Evolutionary conservation across 2,888 invertebrate species (phyloP).

Genomic region (Macropis europaea): DNA sequence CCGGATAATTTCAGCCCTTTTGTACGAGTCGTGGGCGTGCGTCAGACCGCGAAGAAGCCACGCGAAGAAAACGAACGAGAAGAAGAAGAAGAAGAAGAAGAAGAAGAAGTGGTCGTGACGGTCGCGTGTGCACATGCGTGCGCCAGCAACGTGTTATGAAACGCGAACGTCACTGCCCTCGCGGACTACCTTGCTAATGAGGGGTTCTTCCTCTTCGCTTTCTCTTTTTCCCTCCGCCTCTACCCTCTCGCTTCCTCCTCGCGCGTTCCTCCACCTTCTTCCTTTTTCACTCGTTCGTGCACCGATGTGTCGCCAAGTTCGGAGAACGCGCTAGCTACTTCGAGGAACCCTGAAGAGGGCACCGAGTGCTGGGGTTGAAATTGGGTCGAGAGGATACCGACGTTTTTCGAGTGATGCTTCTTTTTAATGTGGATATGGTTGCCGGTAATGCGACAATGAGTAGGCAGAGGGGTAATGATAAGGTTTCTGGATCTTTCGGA

Average conservation of each 20-base stretch:
- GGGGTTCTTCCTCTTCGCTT: slow-evolving; percentile 45
- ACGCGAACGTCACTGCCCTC: slow-evolving; percentile 61
- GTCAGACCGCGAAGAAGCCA: slow-evolving; percentile 49
- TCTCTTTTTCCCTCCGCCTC: background rate
- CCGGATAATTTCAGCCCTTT: slow-evolving; percentile 69
- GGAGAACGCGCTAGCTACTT: slow-evolving; percentile 38
- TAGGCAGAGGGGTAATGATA: too few relatives aligned
- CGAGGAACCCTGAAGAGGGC: slow-evolving; percentile 17
- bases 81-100: too few relatives aligned
- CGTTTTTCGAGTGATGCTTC: background rate
- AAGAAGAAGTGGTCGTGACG: slow-evolving; percentile 18
- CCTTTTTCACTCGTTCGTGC: slow-evolving; percentile 22
- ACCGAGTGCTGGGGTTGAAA: background rate
- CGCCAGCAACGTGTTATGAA: slow-evolving; percentile 61
- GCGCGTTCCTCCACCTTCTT: background rate
- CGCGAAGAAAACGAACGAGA: slow-evolving; percentile 43
- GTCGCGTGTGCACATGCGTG: slow-evolving; percentile 54
- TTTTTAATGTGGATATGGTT: background rate
- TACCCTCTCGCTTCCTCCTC: background rate
- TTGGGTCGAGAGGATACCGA: slow-evolving; percentile 15
- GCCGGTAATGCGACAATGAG: too few relatives aligned
- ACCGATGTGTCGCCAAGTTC: slow-evolving; percentile 46
- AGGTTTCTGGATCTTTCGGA: too few relatives aligned
- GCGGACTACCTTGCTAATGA: slow-evolving; percentile 67
- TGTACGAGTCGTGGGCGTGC: slow-evolving; percentile 59